Evolutionary conservation across 2,888 invertebrate species (phyloP), one percentile per base, ranked within the genome.

Genomic region (Diogma glabrata): DNA sequence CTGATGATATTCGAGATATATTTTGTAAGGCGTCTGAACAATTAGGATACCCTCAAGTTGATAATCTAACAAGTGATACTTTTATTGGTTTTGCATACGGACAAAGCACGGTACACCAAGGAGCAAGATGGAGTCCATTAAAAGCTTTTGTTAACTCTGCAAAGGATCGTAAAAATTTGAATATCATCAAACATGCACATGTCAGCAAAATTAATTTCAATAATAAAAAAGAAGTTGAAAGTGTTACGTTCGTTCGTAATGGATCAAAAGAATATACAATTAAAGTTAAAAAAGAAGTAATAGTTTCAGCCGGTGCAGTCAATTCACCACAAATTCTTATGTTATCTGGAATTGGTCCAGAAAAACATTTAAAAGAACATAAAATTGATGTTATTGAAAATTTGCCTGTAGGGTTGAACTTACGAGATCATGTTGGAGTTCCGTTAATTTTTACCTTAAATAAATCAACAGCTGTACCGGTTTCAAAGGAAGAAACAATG

Each of bases 361-460:
- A 22, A 3, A 16, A 58, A 2, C 61, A 64, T 8, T 54, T 68
- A 7, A 28, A 56, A 46, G 23, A 59, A 1, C 24, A 64, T 4
- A 30, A 58, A 1, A 57, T 70, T 9, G 54, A 60, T 0, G 50
- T 67, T 5, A 22, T 62, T 0, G 54, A 51, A 9, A 57, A 63
- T 36, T 50, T 67, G 24, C 54, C 56, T 36, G 83, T 88, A 0
- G 87, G 87, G 1, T 73, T 79, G 56, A 85, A 89, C 61, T 71
- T 90, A 2, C 87, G 88, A 65, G 89, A 90, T 62, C 89, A 90
- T 64, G 78, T 84, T 19, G 77, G 79, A 0, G 72, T 81, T 2
- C 61, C 63, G 3, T 4, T 67, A 1, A 59, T 64, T 17, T 38
- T 66, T 12, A 57, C 62, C 19, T 66, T 78, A 56, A 74, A 76